Evolutionary conservation across 2,797 vertebrate species (phyloP).

Genomic region (Spinus olivaceus): DNA sequence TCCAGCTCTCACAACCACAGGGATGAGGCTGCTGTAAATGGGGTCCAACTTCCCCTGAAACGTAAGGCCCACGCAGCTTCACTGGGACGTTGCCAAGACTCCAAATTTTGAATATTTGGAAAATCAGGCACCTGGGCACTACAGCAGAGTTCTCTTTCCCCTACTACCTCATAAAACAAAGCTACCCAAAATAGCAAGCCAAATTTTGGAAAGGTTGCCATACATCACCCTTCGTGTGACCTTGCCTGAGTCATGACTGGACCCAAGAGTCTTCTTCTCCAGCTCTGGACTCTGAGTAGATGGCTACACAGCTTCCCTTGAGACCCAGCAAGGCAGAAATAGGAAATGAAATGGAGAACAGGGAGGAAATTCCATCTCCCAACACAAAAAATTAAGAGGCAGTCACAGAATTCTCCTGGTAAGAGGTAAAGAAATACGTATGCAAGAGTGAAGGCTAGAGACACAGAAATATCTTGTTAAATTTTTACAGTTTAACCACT

Average conservation of each 20-base stretch:
- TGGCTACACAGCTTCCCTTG: neutral
- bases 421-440: constrained; percentile 43
- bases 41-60: neutral
- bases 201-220: neutral
- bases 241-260: constrained; percentile 13
- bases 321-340: neutral
- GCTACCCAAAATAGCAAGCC: neutral
- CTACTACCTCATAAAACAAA: neutral
- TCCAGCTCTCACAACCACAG: neutral
- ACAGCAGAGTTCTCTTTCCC: neutral
- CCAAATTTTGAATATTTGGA: neutral
- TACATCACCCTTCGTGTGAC: neutral
- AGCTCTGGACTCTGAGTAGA: neutral
- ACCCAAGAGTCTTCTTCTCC: constrained; percentile 20
- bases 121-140: neutral
- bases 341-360: constrained; percentile 61
- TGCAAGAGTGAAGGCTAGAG: constrained; percentile 50
- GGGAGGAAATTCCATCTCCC: constrained; percentile 47
- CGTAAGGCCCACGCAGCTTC: fast-evolving
- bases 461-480: constrained; percentile 72
- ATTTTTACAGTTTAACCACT: constrained; percentile 74
- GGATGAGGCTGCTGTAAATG: neutral
- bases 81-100: neutral
- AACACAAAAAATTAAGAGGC: constrained; percentile 54
- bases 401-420: constrained; percentile 51